Evolutionary conservation across 1,140 invertebrate species (phyloP).

Genomic region (Asbolus verrucosus): DNA sequence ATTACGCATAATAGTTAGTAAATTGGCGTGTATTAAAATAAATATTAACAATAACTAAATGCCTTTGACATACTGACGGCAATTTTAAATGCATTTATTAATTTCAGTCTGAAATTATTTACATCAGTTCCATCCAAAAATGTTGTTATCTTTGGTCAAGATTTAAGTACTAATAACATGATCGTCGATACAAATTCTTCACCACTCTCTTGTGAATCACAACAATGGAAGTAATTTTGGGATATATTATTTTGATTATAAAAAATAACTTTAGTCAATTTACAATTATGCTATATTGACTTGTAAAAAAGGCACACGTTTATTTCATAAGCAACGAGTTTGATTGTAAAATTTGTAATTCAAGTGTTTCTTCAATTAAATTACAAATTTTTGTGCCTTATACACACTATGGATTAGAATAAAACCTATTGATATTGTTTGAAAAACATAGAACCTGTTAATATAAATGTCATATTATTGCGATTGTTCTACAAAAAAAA

Average conservation of each 20-base stretch:
- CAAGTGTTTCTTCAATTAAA: not conserved
- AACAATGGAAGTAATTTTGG: conserved; percentile 6
- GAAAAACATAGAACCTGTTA: too few relatives aligned
- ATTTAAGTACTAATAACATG: conserved; percentile 19
- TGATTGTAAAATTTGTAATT: not conserved
- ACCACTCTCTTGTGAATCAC: not conserved
- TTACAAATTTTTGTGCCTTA: conserved; percentile 2
- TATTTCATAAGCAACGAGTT: not conserved
- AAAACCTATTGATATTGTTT: too few relatives aligned
- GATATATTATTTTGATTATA: not conserved
- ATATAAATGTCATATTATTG: too few relatives aligned
- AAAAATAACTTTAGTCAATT: not conserved
- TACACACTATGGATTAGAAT: too few relatives aligned
- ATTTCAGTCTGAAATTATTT: conserved; percentile 21
- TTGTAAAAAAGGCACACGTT: not conserved
- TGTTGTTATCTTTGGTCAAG: conserved; percentile 41
- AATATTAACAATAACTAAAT: conserved; percentile 32
- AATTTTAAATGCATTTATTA: conserved; percentile 16
- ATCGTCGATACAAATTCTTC: not conserved
- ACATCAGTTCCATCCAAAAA: conserved; percentile 39
- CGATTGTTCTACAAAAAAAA: too few relatives aligned
- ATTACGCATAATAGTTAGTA: not conserved
- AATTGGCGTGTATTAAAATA: conserved; percentile 4
- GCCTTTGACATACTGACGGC: conserved; percentile 16
- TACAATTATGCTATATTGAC: too few relatives aligned